Evolutionary conservation across 2,113 vertebrate species (phyloP), one percentile per base, ranked within the genome.

Genomic region (Raphicerus campestris): DNA sequence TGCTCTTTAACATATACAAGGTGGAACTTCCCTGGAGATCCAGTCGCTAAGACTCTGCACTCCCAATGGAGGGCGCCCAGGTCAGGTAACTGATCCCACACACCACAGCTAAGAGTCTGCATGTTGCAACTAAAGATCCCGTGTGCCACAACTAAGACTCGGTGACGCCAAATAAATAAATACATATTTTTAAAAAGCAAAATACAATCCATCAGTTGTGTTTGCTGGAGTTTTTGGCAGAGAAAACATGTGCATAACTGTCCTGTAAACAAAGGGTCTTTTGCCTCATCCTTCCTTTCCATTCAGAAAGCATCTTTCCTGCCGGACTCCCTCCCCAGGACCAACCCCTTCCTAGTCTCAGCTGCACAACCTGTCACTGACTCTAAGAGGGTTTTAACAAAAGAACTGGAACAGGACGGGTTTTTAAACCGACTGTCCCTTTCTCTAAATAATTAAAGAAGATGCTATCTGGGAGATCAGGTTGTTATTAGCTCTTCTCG

Each of bases 381-480:
- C 56, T 90, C 85, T 9, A 39, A 94, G 81, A 92, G 30, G 53
- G 73, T 87, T 95, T 94, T 75, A 93, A 97, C 97, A 97, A 93
- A 97, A 98, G 96, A 97, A 96, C 91, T 96, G 95, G 97, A 97
- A 97, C 96, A 97, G 96, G 96, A 97, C 96, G 77, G 0, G 84
- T 92, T 97, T 97, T 96, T 88, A 97, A 97, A 96, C 82, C 86
- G 56, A n/a, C 92, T 66, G 85, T 94, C 88, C 92, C 82, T 97
- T 94, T 97, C 94, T 97, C 84, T 97, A 92, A 98, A 97, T 98
- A 98, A 98, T 98, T 97, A 94, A 98, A 93, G 97, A 97, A 97
- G 96, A 97, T 97, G 63, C 88, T 98, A 97, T 97, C 97, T 2
- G 61, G 78, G 70, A 88, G 95, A 98, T 98, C 97, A 66, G 83